Conservation (phyloP, 2,797 vertebrate species). For the Morus bassanus region DNA sequence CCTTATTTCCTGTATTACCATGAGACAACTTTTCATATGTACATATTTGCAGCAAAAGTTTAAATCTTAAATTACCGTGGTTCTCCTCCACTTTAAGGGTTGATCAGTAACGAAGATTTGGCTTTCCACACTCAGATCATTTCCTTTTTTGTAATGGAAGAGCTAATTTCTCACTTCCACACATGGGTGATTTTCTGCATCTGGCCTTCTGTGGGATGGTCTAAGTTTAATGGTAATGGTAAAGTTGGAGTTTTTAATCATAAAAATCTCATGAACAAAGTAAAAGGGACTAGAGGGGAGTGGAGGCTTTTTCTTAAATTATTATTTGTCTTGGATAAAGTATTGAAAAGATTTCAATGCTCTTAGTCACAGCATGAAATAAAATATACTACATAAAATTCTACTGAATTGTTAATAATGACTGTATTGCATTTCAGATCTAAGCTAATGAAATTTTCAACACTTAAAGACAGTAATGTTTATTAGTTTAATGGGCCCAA, state of each 20-base stretch:
- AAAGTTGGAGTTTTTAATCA: background rate
- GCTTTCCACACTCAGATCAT: background rate
- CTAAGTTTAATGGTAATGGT: background rate
- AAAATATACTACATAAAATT: slow-evolving; percentile 53
- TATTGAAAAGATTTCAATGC: background rate
- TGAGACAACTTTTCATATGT: slow-evolving; percentile 14
- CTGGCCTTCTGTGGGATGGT: background rate
- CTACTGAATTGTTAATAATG: slow-evolving; percentile 26
- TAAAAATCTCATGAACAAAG: background rate
- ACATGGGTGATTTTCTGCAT: background rate
- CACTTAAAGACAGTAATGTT: background rate
- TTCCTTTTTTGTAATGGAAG: slow-evolving; percentile 7
- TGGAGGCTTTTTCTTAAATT: background rate
- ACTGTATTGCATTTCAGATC: background rate
- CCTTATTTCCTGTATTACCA: background rate
- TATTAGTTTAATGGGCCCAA: background rate
- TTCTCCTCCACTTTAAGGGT: background rate
- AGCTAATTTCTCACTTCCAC: background rate
- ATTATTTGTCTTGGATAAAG: slow-evolving; percentile 23
- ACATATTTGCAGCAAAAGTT: slow-evolving; percentile 32
- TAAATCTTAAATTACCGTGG: background rate
- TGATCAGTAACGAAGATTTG: background rate
- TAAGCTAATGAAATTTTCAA: background rate
- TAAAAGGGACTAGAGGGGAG: background rate
- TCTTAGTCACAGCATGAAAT: slow-evolving; percentile 74